Evolutionary conservation across 2,113 vertebrate species (phyloP), one percentile per base, ranked within the genome.

Genomic region (Drymodes brunneopygia): DNA sequence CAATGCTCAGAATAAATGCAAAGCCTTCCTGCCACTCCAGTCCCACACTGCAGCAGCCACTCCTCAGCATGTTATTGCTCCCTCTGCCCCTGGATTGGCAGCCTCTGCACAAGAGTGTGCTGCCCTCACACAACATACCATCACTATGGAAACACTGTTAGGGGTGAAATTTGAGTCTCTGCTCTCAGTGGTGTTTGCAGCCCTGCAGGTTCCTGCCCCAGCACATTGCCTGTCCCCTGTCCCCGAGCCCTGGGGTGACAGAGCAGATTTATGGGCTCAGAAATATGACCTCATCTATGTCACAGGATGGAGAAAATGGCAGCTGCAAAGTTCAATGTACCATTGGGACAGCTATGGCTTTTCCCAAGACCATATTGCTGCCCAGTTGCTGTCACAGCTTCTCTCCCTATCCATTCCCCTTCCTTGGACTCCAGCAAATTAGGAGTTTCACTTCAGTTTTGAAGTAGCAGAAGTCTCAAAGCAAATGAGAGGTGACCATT

Each of bases 61-160:
- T 71, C 25, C 38, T 75, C 19, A 0, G 1, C 31, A 36, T 1
- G 1, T 40, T 15, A 20, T 3, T 2, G 1, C 23, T 74, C 12
- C 33, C 38, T 48, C 47, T 78, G 70, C 40, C 62, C 78, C 65
- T 3, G 1, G 20, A 23, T 2, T 8, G 5, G 33, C 38, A 71
- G 38, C 9, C 12, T 33, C 47, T 48, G 27, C 20, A 45, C 18
- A 25, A 28, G 20, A 1, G 15, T 11, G n/a, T 2, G 3, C 33
- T 61, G 66, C 71, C 47, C 69, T 50, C 54, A n/a, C 21, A 36
- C 42, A 16, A 29, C 21, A 19, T 22, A 33, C 10, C 25, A 2
- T 12, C 24, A 4, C n/a, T 12, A 9, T 2, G 5, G 57, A 56
- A 36, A 47, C 65, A 58, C 18, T 8, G 0, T 9, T 14, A 21